These are phyloP conservation scores for Chymomyza caudatula DNA, from an alignment of 2,888 invertebrate genomes.

Conservation along the genomic window DNA sequence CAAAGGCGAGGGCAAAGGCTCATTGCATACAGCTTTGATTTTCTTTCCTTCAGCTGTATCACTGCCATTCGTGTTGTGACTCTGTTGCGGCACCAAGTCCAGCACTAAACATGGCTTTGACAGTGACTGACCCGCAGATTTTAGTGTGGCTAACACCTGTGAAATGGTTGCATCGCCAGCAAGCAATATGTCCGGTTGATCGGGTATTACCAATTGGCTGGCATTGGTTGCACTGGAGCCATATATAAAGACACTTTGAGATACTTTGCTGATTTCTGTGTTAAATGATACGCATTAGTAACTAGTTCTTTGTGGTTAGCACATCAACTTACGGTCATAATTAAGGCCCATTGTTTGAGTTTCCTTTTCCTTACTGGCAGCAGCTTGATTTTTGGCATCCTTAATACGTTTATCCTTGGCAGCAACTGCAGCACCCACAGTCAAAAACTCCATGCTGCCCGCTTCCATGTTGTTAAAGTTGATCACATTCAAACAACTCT, in stretches of 20 bases:
- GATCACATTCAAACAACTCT: conserved; percentile 47
- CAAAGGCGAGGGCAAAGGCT: conserved; percentile 80
- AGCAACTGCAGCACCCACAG: conserved; percentile 90
- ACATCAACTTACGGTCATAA: conserved; percentile 48
- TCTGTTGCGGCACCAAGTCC: conserved; percentile 62
- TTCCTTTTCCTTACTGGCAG: conserved; percentile 73
- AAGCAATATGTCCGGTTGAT: conserved; percentile 79
- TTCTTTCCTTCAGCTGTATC: conserved; percentile 41
- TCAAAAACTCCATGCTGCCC: conserved; percentile 81
- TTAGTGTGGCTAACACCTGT: conserved; percentile 81
- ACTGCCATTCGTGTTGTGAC: not conserved
- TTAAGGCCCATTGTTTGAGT: conserved; percentile 48
- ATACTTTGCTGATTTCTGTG: not conserved
- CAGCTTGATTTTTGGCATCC: conserved; percentile 85
- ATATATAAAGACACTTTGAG: conserved; percentile 38
- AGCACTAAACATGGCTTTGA: conserved; percentile 79
- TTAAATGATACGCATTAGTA: not conserved
- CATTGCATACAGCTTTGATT: conserved; percentile 73
- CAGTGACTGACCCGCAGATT: conserved; percentile 79
- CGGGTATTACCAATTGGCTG: conserved; percentile 78
- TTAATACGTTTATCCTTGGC: conserved; percentile 94
- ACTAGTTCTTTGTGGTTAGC: not conserved
- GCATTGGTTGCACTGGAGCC: conserved; percentile 71
- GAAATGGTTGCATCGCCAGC: conserved; percentile 81
- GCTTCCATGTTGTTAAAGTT: conserved; percentile 70